Base-by-base conservation (phyloP, 2,113 vertebrate genomes). In the Anoura caudifer region DNA sequence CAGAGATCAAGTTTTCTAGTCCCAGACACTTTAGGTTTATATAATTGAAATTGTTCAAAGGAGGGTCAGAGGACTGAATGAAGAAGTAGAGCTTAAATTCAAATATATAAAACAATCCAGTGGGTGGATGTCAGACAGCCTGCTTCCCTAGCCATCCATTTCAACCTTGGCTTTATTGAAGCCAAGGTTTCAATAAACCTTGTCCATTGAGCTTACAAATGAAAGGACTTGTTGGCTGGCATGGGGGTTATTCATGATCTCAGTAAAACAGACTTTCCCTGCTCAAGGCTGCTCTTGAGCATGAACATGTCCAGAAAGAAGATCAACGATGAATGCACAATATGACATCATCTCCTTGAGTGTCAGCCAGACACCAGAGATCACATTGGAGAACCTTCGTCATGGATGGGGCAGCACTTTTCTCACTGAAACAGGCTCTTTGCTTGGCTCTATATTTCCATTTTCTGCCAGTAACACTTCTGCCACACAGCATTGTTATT, bases 381-480 rank as follows among this genome's bases (percentile, higher is more conserved):
- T 73, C 36, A 69, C 7, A 41, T 1, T 79, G 10, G 26, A 75
- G 28, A 59, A 56, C 16, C 9, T 92, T 26, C 24, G 38, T 92
- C 1, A 36, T 0, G 13, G 50, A 91, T 56, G 4, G 4, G 28
- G 11, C 0, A 20, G 0, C 9, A 22, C 19, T 13, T 75, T 54
- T 47, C 45, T 43, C 38, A 77, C 16, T 61, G 4, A 72, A 45
- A 20, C 19, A 82, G 15, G 56, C 15, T 50, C 13, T 59, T 72
- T 33, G 0, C 15, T 2, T 72, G 22, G 3, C 26, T 79, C 22
- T 50, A n/a, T 31, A 67, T 87, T 70, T 83, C 4, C 41, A 52
- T 36, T 76, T 56, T 33, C 15, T 67, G 1, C 33, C 56, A 72
- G 4, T 63, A 43, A 82, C 22, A 41, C 5, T 41, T 54, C 7